Conservation (phyloP, 2,888 invertebrate species). For the Platynereis dumerilii region DNA sequence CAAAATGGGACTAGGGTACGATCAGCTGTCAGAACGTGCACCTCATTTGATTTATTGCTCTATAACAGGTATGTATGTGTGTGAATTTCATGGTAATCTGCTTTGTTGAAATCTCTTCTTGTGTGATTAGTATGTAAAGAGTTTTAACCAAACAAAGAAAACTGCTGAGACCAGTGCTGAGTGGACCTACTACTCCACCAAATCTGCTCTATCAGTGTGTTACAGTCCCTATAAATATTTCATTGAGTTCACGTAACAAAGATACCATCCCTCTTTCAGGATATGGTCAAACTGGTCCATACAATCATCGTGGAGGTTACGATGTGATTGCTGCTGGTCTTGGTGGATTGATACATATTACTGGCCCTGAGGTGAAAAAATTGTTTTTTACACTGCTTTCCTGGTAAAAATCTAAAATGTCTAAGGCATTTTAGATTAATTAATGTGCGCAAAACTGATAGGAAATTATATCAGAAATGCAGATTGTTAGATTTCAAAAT, state of each 20-base stretch:
- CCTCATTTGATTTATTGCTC: conserved; percentile 91
- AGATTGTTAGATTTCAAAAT: no score
- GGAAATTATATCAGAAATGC: no score
- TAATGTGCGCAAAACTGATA: not conserved
- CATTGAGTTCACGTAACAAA: no score
- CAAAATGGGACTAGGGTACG: conserved; percentile 78
- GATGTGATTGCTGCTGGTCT: conserved; percentile 94
- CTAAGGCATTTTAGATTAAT: not conserved
- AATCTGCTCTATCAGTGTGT: no score
- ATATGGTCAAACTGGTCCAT: conserved; percentile 87
- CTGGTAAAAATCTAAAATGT: not conserved
- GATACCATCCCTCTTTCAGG: conserved; percentile 67
- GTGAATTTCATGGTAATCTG: not conserved
- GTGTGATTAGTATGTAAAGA: no score
- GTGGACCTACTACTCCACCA: no score
- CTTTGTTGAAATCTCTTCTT: no score
- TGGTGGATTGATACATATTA: conserved; percentile 87
- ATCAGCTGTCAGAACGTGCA: conserved; percentile 73
- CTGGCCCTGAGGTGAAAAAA: conserved; percentile 73
- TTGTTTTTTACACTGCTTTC: not conserved
- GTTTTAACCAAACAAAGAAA: no score
- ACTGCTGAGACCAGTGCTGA: no score
- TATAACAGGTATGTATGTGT: conserved; percentile 71
- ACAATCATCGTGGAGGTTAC: conserved; percentile 86
- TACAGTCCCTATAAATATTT: no score